Evolutionary conservation across 2,797 vertebrate genomes (phyloP), one percentile per base, ranked within the genome.

Genomic region (Gephyroberyx darwinii): DNA sequence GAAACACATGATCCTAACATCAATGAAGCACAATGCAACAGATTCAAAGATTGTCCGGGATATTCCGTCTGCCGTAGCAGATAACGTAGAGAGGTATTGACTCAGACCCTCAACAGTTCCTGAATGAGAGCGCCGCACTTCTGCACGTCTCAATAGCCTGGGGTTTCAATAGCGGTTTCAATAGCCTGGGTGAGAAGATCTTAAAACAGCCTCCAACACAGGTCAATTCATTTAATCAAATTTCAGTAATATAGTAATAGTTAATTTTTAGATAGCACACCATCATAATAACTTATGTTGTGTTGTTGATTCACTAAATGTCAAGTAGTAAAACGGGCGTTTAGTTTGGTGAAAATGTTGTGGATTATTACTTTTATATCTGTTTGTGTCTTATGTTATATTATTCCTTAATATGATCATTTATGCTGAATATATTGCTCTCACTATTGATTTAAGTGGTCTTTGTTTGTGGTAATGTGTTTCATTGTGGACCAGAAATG

Each of bases 111-210:
- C 26, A 71, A 19, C 31, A 69, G 10, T 63, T 60, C 31, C 73
- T 76, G 16, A 50, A 60, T 35, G 37, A 65, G 14, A 43, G 72
- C 39, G 60, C 58, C 7, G 59, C 53, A 9, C 20, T 80, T 72
- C 41, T 80, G 75, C 55, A 35, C 26, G 50, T 17, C 55, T 66
- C 61, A 22, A 60, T 9, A 43, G 30, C 8, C 41, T 69, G 8
- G 55, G 22, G n/a, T 58, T n/a, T 66, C 61, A 22, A 60, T 9
- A 43, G 30, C 8, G n/a, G n/a, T 58, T n/a, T 66, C 61, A 22
- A 60, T 9, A 43, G 30, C 8, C 41, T 69, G 8, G 55, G 22
- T 31, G 39, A 69, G n/a, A 75, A 69, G 63, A 53, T 43, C 33
- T 12, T 26, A 6, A 33, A 54, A 31, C 14, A 12, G 22, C 9